Base-by-base conservation (phyloP, 2,888 invertebrate genomes). In the Ichneumoninae sp. region DNA sequence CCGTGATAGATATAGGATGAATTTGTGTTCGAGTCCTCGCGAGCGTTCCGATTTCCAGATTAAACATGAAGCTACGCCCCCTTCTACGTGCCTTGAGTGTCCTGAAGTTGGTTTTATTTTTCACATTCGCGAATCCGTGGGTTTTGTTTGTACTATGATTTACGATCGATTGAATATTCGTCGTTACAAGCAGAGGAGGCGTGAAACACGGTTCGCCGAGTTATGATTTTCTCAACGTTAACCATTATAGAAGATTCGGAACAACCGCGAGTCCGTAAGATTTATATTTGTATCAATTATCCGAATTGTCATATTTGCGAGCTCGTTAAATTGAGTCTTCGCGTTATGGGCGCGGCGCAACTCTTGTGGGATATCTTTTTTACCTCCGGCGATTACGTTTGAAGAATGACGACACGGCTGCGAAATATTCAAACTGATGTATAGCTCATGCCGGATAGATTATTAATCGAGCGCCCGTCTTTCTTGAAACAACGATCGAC, bases 281-380 rank as follows among this genome's bases (percentile, higher is more conserved):
- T 73, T 33, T 47, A 69, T 66, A 57, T 68, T 57, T 33, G 69
- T 68, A 54, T 73, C 44, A 5, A 76, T 68, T 47, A 16, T 19
- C 47, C 36, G 60, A 71, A 74, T 52, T 50, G n/a, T 26, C 40
- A 36, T 33, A 71, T 76, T 75, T 40, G 8, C 69, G 40, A 79
- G 26, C 33, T 73, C 30, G 52, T 75, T 30, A 8, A 74, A 36
- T 66, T 57, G 36, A 80, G 81, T 77, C 40, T 74, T 79, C 54
- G 47, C 80, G 40, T 79, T 8, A 60, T 75, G 85, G 84, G 63
- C 86, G 86, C 85, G 87, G 87, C 87, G 87, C 87, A 73, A 73
- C 85, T 86, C 83, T 85, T 26, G 44, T 68, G 83, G 81, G 75
- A 65, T 79, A 80, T 63, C 54, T 78, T 68, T 57, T 76, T 83